These are phyloP conservation scores for Leptinotarsa tumamoca DNA, from an alignment of 2,888 invertebrate species.

Conservation along the genomic window DNA sequence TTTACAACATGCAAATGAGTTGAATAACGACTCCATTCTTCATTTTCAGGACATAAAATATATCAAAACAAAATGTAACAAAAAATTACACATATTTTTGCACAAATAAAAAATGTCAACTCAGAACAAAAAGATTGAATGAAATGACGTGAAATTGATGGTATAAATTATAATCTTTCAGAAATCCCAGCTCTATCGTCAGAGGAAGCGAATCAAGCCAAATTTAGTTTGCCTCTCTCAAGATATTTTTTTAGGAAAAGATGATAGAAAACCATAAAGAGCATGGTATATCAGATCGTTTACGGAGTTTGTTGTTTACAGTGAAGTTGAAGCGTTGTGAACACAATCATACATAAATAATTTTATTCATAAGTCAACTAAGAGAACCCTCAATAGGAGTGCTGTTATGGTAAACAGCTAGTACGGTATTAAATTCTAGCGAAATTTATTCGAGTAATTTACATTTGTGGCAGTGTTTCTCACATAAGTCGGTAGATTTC, in stretches of 20 bases:
- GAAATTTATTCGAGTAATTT: slow-evolving; percentile 54
- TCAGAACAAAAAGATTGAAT: too few relatives aligned
- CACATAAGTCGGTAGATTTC: slow-evolving; percentile 52
- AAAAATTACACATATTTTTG: too few relatives aligned
- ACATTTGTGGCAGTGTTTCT: slow-evolving; percentile 53
- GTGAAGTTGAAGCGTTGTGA: slow-evolving; percentile 32
- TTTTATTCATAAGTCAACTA: slow-evolving; percentile 51
- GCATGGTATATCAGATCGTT: slow-evolving; percentile 33
- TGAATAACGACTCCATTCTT: too few relatives aligned
- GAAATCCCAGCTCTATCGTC: neutral
- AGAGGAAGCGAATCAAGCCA: neutral
- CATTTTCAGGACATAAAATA: too few relatives aligned
- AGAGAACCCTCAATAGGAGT: slow-evolving; percentile 49
- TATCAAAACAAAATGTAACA: too few relatives aligned
- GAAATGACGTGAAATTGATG: too few relatives aligned
- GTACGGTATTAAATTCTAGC: slow-evolving; percentile 50
- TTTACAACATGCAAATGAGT: too few relatives aligned
- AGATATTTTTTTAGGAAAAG: slow-evolving; percentile 5
- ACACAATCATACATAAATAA: slow-evolving; percentile 48
- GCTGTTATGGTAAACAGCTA: slow-evolving; percentile 51
- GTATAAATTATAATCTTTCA: neutral
- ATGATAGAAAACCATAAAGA: slow-evolving; percentile 18
- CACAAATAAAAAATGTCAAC: too few relatives aligned
- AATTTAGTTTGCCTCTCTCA: neutral
- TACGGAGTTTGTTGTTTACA: slow-evolving; percentile 41